Evolutionary conservation across 2,888 invertebrate genomes (phyloP), one percentile per base, ranked within the genome.

Genomic region (Apotomis capreana): DNA sequence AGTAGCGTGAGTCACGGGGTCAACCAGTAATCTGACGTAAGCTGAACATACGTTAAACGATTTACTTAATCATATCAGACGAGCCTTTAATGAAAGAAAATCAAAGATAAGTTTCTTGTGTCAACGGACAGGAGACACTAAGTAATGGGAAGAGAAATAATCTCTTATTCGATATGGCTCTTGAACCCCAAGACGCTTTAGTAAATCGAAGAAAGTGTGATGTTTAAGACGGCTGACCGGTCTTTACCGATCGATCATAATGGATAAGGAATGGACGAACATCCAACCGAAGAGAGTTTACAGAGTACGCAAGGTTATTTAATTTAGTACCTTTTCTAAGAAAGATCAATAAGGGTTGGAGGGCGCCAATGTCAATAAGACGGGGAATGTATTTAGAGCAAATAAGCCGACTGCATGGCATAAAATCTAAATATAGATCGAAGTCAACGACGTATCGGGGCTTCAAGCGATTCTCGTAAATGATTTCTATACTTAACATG

Each of bases 21-120:
- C 83, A 83, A 82, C 73, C 80, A 80, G 82, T 80, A 76, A 81
- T 80, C 80, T 85, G 85, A 85, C 81, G 82, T 85, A 86, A 85
- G 71, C 68, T 61, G 62, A 60, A 62, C 70, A 70, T 76, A 74
- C 69, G 72, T 73, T 65, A 63, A 75, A 69, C 73, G 72, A 72
- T 72, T 72, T 68, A 72, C 72, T 72, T 72, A 72, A 72, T 72
- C 72, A 72, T 68, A 63, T 72, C 68, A 54, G 72, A 72, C 72
- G 68, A 63, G 58, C 52, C 54, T 68, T 72, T 68, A 72, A 72
- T 63, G 68, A 68, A 68, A 72, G 44, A n/a, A n/a, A 26, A 63
- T 59, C 71, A 37, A 49, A 71, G 71, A 71, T 68, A 71, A 68
- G 71, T 71, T 61, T 68, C 71, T 67, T 67, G 36, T 62, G 61